Evolutionary conservation across 1,140 invertebrate species (phyloP).

Genomic region (Macrocentrus cingulum): DNA sequence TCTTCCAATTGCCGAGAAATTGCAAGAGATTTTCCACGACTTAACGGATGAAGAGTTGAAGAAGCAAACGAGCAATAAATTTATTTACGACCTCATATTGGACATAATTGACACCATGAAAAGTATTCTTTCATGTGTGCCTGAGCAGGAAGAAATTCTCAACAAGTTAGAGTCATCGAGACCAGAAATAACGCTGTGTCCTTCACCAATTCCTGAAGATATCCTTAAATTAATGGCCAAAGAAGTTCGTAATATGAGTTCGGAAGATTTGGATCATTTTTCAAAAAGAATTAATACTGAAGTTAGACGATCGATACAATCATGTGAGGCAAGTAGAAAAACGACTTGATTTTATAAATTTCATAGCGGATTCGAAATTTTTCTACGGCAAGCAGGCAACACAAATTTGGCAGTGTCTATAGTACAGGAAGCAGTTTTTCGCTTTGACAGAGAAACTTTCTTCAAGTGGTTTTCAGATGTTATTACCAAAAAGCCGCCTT

Average conservation of each 20-base stretch:
- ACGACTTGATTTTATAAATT: slow-evolving; percentile 90
- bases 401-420: slow-evolving; percentile 96
- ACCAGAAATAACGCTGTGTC: slow-evolving; percentile 92
- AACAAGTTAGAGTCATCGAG: slow-evolving; percentile 92
- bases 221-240: slow-evolving; percentile 96
- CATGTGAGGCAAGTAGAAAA: slow-evolving; percentile 93
- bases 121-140: slow-evolving; percentile 77
- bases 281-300: slow-evolving; percentile 88
- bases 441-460: slow-evolving; percentile 91
- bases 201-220: slow-evolving; percentile 95
- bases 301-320: slow-evolving; percentile 87
- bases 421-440: slow-evolving; percentile 89
- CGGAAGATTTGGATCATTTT: slow-evolving; percentile 94
- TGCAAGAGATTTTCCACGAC: slow-evolving; percentile 88
- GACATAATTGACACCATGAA: slow-evolving; percentile 88
- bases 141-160: slow-evolving; percentile 80
- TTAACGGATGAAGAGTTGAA: slow-evolving; percentile 97
- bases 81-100: slow-evolving; percentile 89
- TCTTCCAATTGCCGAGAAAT: slow-evolving; percentile 89
- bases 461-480: slow-evolving; percentile 98
- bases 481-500: slow-evolving; percentile 95
- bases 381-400: slow-evolving; percentile 94
- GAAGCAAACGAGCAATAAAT: slow-evolving; percentile 94
- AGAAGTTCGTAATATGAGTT: slow-evolving; percentile 96
- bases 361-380: slow-evolving; percentile 90